A percentile compares a stretch with the other conserved stretches of the same genome.
phyloP scores from a whole-genome alignment of 2,113 vertebrate genomes.

The Anoura caudifer region DNA sequence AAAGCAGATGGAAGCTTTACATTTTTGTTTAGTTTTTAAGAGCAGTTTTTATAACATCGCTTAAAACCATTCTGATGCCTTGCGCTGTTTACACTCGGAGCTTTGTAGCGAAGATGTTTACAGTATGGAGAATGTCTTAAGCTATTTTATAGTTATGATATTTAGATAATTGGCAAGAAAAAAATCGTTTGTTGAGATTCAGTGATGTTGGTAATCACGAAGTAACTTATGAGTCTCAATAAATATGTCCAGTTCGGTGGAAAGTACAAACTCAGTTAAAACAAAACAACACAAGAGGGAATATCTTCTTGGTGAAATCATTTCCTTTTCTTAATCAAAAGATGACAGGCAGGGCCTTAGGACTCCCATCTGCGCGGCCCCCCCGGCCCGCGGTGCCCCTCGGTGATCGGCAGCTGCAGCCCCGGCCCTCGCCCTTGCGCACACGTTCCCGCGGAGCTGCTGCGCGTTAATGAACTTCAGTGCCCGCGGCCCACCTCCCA shows the following conservation, averaged over 20 bases:
- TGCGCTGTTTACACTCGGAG: constrained; percentile 86
- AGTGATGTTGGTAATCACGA: constrained; percentile 85
- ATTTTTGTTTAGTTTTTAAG: constrained; percentile 90
- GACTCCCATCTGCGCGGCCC: constrained; percentile 88
- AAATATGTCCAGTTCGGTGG: constrained; percentile 89
- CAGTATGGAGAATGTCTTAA: constrained; percentile 87
- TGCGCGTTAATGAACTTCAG: constrained; percentile 52
- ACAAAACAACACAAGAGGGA: constrained; percentile 90
- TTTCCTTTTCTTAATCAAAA: constrained; percentile 96
- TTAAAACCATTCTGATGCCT: constrained; percentile 87
- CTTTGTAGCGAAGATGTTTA: constrained; percentile 91
- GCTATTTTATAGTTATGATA: constrained; percentile 94
- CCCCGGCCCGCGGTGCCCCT: constrained; percentile 56
- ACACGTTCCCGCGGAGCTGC: constrained; percentile 39
- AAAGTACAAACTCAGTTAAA: constrained; percentile 91
- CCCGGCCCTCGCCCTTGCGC: not conserved
- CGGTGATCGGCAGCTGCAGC: constrained; percentile 68
- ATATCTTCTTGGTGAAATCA: constrained; percentile 94
- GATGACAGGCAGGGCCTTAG: constrained; percentile 90
- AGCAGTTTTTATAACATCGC: constrained; percentile 88
- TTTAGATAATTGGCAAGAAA: constrained; percentile 91
- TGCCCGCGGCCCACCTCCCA: constrained; percentile 61
- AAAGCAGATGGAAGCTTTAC: constrained; percentile 92
- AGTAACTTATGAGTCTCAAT: constrained; percentile 89
- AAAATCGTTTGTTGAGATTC: constrained; percentile 90